Evolutionary conservation across 2,797 vertebrate genomes (phyloP).

Genomic region (Scolopax rusticola): DNA sequence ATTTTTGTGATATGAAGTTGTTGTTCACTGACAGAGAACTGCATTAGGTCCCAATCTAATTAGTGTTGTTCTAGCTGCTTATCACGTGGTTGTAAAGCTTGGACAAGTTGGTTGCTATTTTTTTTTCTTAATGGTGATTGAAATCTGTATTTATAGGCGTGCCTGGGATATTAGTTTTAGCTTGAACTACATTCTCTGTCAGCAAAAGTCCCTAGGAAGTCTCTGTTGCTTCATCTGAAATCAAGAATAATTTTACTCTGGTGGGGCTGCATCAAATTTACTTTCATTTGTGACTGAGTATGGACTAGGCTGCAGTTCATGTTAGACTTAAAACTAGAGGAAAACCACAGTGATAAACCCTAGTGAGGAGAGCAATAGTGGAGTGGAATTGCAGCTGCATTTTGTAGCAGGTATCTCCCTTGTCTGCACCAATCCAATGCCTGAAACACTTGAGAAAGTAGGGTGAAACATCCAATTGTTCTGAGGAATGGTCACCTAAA

Average conservation of each 20-base stretch:
- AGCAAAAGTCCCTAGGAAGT: not conserved
- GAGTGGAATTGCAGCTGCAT: not conserved
- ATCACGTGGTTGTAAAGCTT: not conserved
- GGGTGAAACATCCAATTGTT: not conserved
- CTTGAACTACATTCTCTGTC: not conserved
- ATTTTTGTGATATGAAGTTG: not conserved
- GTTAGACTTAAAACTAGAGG: not conserved
- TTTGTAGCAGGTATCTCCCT: not conserved
- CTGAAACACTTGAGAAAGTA: not conserved
- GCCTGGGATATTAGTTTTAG: not conserved
- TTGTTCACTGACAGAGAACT: not conserved
- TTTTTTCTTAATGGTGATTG: not conserved
- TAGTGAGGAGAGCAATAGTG: not conserved
- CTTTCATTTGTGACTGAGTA: not conserved
- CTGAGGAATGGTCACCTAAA: not conserved
- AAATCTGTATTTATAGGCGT: not conserved
- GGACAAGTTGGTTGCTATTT: not conserved
- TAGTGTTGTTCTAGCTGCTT: not conserved
- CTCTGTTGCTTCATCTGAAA: not conserved
- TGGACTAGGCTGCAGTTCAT: not conserved
- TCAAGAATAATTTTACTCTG: not conserved
- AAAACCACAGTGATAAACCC: not conserved
- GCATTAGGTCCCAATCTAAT: conserved; percentile 46
- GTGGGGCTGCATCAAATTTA: not conserved
- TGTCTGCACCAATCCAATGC: not conserved